Conservation (phyloP, 1,140 invertebrate genomes). For the Drosophila pachea region DNA sequence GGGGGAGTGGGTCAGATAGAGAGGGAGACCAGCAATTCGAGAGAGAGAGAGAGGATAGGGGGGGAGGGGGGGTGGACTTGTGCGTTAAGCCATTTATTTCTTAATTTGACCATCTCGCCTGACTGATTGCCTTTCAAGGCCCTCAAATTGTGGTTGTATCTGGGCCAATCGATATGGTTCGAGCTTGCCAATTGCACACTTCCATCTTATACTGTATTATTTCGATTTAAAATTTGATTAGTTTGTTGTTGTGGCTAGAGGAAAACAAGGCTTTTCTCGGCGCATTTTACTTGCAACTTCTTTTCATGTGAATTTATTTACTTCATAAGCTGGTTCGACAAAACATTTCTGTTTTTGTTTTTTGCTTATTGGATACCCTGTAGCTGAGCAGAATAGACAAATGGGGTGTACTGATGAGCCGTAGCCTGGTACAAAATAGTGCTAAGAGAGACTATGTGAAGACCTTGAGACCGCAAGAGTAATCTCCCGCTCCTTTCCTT, state of each 20-base stretch:
- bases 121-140: neutral
- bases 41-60: neutral
- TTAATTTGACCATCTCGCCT: neutral
- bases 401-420: too few relatives aligned
- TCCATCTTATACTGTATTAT: neutral
- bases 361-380: too few relatives aligned
- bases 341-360: too few relatives aligned
- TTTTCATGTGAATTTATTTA: too few relatives aligned
- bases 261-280: neutral
- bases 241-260: neutral
- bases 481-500: neutral
- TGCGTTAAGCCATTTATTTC: neutral
- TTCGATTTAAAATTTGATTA: neutral
- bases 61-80: too few relatives aligned
- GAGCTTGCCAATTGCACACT: neutral
- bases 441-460: too few relatives aligned
- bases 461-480: too few relatives aligned
- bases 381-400: too few relatives aligned
- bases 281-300: too few relatives aligned
- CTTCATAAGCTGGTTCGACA: too few relatives aligned
- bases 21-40: conserved; percentile 9
- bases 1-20: neutral
- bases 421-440: too few relatives aligned
- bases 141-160: conserved; percentile 1
- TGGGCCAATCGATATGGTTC: conserved; percentile 1